Percentiles rank a stretch among this genome's conserved stretches.
Conservation (phyloP, 2,797 vertebrate genomes). For the Poliocrania exsul region DNA sequence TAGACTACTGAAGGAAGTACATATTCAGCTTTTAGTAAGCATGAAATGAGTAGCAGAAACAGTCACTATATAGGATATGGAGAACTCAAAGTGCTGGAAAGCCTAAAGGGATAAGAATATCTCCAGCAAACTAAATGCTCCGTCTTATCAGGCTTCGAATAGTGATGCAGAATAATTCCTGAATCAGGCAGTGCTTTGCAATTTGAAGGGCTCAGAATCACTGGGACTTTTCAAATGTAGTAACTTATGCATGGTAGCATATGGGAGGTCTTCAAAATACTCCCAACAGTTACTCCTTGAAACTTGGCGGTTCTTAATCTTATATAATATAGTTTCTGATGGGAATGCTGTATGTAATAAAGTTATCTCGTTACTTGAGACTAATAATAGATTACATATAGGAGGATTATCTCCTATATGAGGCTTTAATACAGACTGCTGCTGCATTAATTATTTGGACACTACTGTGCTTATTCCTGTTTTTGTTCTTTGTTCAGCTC, state of each 20-base stretch:
- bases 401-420: neutral
- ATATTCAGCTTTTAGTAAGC: neutral
- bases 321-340: neutral
- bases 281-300: neutral
- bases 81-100: neutral
- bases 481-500: neutral
- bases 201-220: neutral
- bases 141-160: neutral
- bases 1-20: neutral
- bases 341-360: neutral
- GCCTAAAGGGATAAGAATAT: neutral
- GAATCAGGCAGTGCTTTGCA: neutral
- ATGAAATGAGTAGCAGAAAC: neutral
- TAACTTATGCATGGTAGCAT: neutral
- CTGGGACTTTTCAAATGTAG: neutral
- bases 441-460: neutral
- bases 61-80: neutral
- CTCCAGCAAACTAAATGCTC: neutral
- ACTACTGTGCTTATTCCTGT: neutral
- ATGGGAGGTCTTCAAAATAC: neutral
- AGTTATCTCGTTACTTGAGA: neutral
- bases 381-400: neutral
- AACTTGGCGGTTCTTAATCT: neutral
- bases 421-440: neutral
- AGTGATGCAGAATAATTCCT: neutral